phyloP scores from a whole-genome alignment of 2,113 vertebrate genomes.

The Hystrix cristata region DNA sequence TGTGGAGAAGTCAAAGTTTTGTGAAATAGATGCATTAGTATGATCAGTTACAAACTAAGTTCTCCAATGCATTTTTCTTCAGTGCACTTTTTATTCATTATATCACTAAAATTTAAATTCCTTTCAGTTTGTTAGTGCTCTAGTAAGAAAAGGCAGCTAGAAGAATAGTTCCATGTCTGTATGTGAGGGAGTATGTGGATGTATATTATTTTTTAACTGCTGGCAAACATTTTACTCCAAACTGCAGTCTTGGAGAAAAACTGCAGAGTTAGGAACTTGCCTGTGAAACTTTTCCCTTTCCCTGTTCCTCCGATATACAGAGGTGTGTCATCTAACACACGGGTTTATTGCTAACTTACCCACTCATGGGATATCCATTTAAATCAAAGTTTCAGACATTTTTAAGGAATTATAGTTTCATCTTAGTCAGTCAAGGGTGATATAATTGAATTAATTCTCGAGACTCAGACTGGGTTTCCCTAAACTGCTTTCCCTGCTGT shows the following conservation, averaged over 20 bases:
- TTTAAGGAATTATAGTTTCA: conserved; percentile 38
- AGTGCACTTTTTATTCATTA: background rate
- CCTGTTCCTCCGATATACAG: background rate
- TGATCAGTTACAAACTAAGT: background rate
- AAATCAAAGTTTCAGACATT: conserved; percentile 58
- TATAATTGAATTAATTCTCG: conserved; percentile 78
- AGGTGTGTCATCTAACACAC: conserved; percentile 5
- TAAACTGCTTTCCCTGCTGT: conserved; percentile 72
- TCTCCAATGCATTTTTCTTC: background rate
- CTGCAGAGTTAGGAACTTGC: conserved; percentile 44
- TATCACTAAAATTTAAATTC: conserved; percentile 13
- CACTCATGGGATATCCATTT: background rate
- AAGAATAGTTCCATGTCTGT: background rate
- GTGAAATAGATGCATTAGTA: conserved; percentile 14
- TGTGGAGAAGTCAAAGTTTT: background rate
- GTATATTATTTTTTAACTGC: background rate
- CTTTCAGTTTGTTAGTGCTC: background rate
- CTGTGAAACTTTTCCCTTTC: background rate
- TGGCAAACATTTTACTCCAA: background rate
- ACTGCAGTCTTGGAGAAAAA: background rate
- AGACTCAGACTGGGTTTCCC: conserved; percentile 44
- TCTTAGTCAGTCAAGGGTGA: conserved; percentile 11
- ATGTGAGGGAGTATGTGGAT: background rate
- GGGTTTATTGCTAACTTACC: conserved; percentile 20
- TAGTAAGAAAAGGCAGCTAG: background rate